Conservation (phyloP, 2,888 invertebrate species). For the Synanthedon andrenaeformis region DNA sequence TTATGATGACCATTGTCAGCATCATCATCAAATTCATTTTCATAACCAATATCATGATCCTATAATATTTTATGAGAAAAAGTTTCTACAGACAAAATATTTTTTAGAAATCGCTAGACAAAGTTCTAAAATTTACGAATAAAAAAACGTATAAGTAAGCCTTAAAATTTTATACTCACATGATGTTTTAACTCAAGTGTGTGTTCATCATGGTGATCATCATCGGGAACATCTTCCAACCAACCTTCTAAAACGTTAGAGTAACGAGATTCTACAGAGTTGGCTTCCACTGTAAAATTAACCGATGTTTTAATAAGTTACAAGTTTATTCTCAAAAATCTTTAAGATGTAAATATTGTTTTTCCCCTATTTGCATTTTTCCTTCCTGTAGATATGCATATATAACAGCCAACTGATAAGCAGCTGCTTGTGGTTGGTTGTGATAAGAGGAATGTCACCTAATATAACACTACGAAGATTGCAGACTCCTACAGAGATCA, state of each 20-base stretch:
- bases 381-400: too few species aligned
- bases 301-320: neutral
- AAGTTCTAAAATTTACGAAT: too few species aligned
- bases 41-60: slow-evolving; percentile 7
- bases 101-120: too few species aligned
- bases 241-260: slow-evolving; percentile 83
- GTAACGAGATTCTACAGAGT: slow-evolving; percentile 75
- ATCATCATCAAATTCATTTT: slow-evolving; percentile 10
- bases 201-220: slow-evolving; percentile 67
- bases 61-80: neutral
- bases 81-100: neutral
- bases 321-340: neutral
- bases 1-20: slow-evolving; percentile 13
- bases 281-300: slow-evolving; percentile 51
- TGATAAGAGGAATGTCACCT: too few species aligned
- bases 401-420: too few species aligned
- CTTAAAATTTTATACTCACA: slow-evolving; percentile 32
- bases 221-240: slow-evolving; percentile 74
- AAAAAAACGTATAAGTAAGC: neutral
- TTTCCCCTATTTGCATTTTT: too few species aligned
- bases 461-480: too few species aligned
- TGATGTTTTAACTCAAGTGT: slow-evolving; percentile 62
- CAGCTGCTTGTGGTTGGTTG: too few species aligned
- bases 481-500: too few species aligned
- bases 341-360: too few species aligned